Evolutionary conservation across 30 jellyfish, hydroid and myxozoan species (phyloP).

Genomic region (Haliclystus octoradiatus): DNA sequence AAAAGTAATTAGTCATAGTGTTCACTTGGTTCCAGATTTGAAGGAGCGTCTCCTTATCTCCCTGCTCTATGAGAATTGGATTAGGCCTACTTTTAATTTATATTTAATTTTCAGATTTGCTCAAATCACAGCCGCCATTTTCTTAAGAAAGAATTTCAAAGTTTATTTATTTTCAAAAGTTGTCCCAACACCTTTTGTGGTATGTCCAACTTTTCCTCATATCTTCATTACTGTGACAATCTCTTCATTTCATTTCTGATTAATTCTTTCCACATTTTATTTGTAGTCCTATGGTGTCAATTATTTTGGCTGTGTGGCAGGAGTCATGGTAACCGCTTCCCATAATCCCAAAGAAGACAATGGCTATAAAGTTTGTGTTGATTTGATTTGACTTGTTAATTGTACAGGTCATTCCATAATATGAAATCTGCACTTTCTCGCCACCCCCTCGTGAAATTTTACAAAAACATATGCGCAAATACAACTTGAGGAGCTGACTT

Average conservation of each 20-base stretch:
- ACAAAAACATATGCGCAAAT: no score
- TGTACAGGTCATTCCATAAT: no score
- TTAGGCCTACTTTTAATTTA: no score
- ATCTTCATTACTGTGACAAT: background rate
- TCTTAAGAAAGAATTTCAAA: constrained; percentile 65
- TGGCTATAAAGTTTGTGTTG: constrained; percentile 67
- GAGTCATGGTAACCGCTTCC: constrained; percentile 97
- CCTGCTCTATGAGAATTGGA: background rate
- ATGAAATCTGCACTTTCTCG: no score
- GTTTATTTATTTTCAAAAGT: constrained; percentile 70
- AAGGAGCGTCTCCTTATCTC: background rate
- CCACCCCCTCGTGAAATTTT: no score
- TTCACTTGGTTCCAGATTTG: background rate
- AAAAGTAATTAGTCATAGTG: constrained; percentile 31
- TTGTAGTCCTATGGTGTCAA: constrained; percentile 61
- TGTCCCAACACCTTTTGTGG: constrained; percentile 96
- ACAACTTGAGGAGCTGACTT: no score
- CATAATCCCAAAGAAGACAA: constrained; percentile 96
- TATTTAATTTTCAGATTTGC: constrained; percentile 84
- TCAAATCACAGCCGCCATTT: constrained; percentile 77
- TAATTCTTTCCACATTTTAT: background rate
- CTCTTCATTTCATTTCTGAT: background rate
- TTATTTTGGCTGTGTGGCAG: constrained; percentile 66
- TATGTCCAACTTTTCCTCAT: constrained; percentile 8
- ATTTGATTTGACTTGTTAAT: background rate